A percentile compares a stretch with the other conserved stretches of the same genome.
These are phyloP conservation scores for Tachina fera DNA, from an alignment of 2,888 invertebrate species.

Conservation along the genomic window DNA sequence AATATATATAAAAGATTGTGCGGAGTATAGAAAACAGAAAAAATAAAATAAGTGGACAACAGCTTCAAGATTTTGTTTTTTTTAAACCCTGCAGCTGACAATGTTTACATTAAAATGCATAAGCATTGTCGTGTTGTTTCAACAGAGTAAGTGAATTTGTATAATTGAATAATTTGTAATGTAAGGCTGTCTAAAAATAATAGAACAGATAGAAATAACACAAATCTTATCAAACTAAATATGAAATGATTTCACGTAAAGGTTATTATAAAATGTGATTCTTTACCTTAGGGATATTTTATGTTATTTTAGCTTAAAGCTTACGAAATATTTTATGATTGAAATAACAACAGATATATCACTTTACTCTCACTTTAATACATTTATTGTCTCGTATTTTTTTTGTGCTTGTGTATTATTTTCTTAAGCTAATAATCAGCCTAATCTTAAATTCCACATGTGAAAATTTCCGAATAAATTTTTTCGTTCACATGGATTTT, in stretches of 20 bases:
- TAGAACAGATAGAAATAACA: background rate
- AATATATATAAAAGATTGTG: background rate
- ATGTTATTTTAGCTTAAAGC: too few species aligned
- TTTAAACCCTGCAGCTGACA: background rate
- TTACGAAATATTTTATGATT: too few species aligned
- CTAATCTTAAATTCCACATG: too few species aligned
- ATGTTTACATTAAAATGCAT: background rate
- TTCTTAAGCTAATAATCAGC: too few species aligned
- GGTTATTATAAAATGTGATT: too few species aligned
- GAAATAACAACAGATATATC: too few species aligned
- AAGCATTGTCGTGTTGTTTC: background rate
- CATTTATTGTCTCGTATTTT: too few species aligned
- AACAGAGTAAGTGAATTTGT: constrained; percentile 5
- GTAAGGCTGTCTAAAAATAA: background rate
- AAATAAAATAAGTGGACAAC: constrained; percentile 1
- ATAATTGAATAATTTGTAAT: constrained; percentile 7
- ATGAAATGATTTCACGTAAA: background rate
- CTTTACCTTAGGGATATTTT: too few species aligned
- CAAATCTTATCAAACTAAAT: background rate
- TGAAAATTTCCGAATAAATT: too few species aligned
- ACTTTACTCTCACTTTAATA: too few species aligned
- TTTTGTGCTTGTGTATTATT: too few species aligned
- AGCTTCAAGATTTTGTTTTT: background rate
- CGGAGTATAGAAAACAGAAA: background rate
- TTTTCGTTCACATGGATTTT: too few species aligned